Evolutionary conservation across 1,140 invertebrate genomes (phyloP).

Genomic region (Hesperophylax magnus): DNA sequence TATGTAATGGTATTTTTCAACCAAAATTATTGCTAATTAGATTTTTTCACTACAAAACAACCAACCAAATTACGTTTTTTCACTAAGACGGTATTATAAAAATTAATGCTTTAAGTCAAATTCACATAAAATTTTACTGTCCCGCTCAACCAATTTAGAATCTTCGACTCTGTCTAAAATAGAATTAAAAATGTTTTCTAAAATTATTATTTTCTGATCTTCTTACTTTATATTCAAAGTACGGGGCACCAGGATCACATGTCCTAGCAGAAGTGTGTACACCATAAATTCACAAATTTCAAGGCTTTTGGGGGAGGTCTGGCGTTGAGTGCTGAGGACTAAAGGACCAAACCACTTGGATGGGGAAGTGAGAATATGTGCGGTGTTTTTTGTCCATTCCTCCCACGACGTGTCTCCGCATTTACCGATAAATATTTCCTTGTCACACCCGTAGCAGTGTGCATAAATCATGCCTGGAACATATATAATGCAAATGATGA

Average conservation of each 20-base stretch:
- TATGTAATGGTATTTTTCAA: no score
- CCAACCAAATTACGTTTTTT: no score
- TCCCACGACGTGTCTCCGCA: constrained; percentile 30
- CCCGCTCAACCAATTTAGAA: no score
- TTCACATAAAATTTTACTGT: no score
- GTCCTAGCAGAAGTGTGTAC: constrained; percentile 12
- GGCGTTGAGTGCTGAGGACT: constrained; percentile 18
- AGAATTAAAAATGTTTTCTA: neutral
- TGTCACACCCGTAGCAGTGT: neutral
- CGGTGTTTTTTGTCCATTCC: constrained; percentile 38
- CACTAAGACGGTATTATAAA: no score
- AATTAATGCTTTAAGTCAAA: no score
- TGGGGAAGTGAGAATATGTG: neutral
- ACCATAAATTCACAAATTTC: constrained; percentile 33
- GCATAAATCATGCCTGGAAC: constrained; percentile 11
- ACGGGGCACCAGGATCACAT: neutral
- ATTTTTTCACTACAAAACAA: no score
- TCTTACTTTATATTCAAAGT: constrained; percentile 33
- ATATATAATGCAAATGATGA: constrained; percentile 36
- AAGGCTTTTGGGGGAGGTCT: constrained; percentile 5
- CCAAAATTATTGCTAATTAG: no score
- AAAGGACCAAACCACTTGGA: neutral
- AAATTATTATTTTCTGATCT: constrained; percentile 1
- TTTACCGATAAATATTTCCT: constrained; percentile 32
- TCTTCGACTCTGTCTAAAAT: neutral